These are phyloP conservation scores for Spisula solida DNA, from an alignment of 2,888 invertebrate genomes.

Conservation along the genomic window DNA sequence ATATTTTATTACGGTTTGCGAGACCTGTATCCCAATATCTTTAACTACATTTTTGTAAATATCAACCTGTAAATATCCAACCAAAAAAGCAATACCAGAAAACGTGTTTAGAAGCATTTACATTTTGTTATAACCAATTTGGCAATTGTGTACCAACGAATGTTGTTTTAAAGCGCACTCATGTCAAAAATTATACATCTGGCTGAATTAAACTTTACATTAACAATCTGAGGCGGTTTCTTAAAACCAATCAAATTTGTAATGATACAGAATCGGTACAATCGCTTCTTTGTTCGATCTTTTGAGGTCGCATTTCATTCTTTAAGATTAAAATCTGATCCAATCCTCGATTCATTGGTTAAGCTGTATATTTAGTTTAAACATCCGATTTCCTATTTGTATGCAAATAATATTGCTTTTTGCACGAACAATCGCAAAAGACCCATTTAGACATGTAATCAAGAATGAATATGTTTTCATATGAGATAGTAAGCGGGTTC, in stretches of 20 bases:
- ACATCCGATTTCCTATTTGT: neutral
- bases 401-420: neutral
- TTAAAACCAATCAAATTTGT: neutral
- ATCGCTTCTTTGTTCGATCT: neutral
- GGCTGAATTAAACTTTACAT: neutral
- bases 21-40: too few species aligned
- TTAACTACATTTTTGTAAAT: neutral
- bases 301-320: neutral
- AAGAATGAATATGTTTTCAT: neutral
- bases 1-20: too few species aligned
- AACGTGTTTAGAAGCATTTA: neutral
- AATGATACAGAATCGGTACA: neutral
- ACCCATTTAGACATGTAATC: neutral
- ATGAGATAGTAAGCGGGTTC: neutral
- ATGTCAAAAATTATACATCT: neutral
- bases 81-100: neutral
- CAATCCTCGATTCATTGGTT: neutral
- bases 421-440: neutral
- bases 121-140: neutral
- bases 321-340: conserved; percentile 8
- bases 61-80: neutral
- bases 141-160: neutral
- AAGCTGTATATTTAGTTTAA: conserved; percentile 11
- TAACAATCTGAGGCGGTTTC: neutral
- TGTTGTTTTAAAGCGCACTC: neutral